These are phyloP conservation scores for Synodontis membranacea DNA, from an alignment of 2,113 vertebrate genomes.

Conservation along the genomic window DNA sequence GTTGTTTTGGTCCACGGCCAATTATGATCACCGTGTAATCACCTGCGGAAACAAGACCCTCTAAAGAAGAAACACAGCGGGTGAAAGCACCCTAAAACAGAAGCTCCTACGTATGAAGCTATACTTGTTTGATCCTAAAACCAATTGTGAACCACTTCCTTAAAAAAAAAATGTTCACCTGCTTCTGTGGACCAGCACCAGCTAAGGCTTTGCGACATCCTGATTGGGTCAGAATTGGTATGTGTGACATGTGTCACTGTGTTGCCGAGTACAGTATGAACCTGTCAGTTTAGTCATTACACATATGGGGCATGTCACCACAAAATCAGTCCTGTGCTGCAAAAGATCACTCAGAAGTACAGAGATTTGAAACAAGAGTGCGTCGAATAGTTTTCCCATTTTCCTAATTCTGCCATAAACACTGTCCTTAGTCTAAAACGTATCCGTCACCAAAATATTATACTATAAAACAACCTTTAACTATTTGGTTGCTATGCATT, in stretches of 20 bases:
- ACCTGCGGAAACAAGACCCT: neutral
- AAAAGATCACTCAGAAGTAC: no score
- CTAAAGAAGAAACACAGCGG: neutral
- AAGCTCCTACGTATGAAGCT: neutral
- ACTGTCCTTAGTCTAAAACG: no score
- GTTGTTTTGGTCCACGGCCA: neutral
- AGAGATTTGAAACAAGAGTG: no score
- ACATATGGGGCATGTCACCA: no score
- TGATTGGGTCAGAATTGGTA: neutral
- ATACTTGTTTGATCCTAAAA: neutral
- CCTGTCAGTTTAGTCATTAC: neutral
- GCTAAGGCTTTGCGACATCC: neutral
- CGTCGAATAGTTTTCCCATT: no score
- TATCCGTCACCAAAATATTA: no score
- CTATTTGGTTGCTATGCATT: no score
- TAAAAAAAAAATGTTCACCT: neutral
- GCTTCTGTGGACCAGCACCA: neutral
- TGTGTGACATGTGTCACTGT: neutral
- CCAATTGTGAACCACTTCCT: neutral
- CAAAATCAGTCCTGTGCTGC: no score
- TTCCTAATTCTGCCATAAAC: no score
- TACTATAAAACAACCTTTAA: no score
- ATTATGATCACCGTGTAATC: neutral
- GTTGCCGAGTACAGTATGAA: neutral
- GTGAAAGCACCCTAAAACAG: neutral